These are phyloP conservation scores for Caenorhabditis macrosperma DNA, from an alignment of 2,888 invertebrate species.

Conservation along the genomic window DNA sequence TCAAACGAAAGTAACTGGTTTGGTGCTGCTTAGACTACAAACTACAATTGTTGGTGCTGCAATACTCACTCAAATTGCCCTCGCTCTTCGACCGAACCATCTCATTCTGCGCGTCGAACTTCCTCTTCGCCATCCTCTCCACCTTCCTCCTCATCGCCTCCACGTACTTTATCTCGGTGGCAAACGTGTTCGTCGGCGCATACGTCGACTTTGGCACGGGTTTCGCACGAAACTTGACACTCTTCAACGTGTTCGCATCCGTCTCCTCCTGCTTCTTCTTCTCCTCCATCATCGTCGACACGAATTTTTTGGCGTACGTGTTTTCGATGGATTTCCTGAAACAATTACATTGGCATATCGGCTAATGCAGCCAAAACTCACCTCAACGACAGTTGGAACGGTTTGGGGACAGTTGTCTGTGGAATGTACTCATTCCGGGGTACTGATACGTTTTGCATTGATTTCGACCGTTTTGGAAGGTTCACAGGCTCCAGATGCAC, in stretches of 20 bases:
- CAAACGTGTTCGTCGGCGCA: slow-evolving; percentile 54
- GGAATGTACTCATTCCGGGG: slow-evolving; percentile 1
- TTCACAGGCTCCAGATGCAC: neutral
- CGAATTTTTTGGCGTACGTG: slow-evolving; percentile 57
- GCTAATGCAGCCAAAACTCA: neutral
- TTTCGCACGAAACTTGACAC: slow-evolving; percentile 57
- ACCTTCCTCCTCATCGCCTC: slow-evolving; percentile 58
- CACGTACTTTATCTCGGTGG: slow-evolving; percentile 56
- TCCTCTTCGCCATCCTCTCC: slow-evolving; percentile 30
- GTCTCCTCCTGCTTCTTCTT: slow-evolving; percentile 35
- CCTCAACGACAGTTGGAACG: slow-evolving; percentile 46
- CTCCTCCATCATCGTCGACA: slow-evolving; percentile 36
- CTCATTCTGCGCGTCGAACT: slow-evolving; percentile 50
- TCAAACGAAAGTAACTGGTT: too few relatives aligned
- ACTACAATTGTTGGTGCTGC: too few relatives aligned
- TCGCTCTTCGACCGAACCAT: slow-evolving; percentile 56
- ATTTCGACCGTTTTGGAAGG: slow-evolving; percentile 12
- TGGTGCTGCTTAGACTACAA: too few relatives aligned
- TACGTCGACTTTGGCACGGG: slow-evolving; percentile 65
- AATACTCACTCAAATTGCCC: slow-evolving; percentile 36
- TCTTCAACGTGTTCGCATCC: slow-evolving; percentile 2
- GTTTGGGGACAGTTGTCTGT: slow-evolving; percentile 40
- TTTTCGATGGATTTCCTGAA: slow-evolving; percentile 50
- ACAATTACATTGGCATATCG: neutral
- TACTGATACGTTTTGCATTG: slow-evolving; percentile 28